Conservation (phyloP, 2,113 vertebrate species). For the Choloepus hoffmanni region DNA sequence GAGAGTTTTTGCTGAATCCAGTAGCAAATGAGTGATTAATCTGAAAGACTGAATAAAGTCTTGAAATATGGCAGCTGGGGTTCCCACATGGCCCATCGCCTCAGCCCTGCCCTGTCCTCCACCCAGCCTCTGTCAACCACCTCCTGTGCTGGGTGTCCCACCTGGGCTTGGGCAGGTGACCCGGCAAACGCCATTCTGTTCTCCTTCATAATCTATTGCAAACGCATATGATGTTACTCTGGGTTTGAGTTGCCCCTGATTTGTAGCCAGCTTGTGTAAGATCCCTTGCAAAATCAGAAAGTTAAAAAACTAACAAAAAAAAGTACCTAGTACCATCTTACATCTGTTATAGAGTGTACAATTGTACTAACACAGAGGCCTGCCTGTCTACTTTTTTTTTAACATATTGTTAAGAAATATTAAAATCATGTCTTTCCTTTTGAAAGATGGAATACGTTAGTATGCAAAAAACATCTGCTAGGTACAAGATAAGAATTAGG, state of each 20-base stretch:
- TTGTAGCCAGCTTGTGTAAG: not conserved
- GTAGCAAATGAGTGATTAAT: not conserved
- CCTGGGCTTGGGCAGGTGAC: no score
- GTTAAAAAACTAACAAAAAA: not conserved
- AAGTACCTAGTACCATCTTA: not conserved
- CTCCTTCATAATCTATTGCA: not conserved
- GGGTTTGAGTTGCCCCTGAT: not conserved
- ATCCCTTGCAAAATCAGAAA: not conserved
- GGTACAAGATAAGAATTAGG: not conserved
- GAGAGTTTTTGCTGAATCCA: not conserved
- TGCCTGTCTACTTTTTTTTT: not conserved
- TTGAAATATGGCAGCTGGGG: not conserved
- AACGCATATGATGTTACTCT: no score
- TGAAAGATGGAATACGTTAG: no score
- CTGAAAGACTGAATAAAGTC: not conserved
- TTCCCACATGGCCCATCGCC: no score
- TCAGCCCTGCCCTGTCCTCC: no score
- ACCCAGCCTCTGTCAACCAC: no score
- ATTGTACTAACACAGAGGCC: not conserved
- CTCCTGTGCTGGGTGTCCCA: no score
- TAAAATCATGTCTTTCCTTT: not conserved
- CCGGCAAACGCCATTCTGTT: not conserved
- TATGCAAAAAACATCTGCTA: not conserved
- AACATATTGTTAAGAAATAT: not conserved
- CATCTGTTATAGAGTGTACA: no score